A percentile compares a stretch with the other conserved stretches of the same genome.
These are phyloP conservation scores for Lophura nycthemera DNA, from an alignment of 2,113 vertebrate genomes.

Conservation along the genomic window DNA sequence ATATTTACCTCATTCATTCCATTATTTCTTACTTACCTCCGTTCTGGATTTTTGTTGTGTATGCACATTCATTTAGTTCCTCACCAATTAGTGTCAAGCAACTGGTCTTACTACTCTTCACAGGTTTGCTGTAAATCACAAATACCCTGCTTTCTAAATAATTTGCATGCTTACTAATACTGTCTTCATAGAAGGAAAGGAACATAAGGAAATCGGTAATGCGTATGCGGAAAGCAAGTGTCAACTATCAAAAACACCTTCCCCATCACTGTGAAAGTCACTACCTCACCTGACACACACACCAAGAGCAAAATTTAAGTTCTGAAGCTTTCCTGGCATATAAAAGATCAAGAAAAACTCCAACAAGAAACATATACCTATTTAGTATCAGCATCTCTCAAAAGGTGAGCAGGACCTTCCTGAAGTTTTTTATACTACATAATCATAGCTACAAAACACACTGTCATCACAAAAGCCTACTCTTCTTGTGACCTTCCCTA, in stretches of 20 bases:
- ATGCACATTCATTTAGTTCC: constrained; percentile 11
- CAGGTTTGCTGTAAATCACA: constrained; percentile 21
- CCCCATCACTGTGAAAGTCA: neutral
- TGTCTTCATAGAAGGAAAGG: neutral
- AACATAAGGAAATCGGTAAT: neutral
- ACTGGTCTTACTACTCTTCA: neutral
- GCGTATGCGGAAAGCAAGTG: neutral
- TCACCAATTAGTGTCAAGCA: constrained; percentile 49
- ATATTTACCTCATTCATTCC: neutral
- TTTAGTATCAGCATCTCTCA: neutral
- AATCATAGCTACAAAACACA: neutral
- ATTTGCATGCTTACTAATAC: neutral
- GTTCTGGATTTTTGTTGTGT: neutral
- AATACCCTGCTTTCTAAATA: neutral
- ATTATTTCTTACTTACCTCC: constrained; percentile 32
- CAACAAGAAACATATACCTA: neutral
- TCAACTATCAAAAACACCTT: neutral
- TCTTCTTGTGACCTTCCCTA: neutral
- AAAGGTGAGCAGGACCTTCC: neutral
- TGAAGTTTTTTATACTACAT: neutral
- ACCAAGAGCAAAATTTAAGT: neutral
- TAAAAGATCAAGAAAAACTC: neutral
- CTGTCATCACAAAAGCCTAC: neutral
- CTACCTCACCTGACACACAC: neutral
- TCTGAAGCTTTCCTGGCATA: neutral